Evolutionary conservation across 2,113 vertebrate species (phyloP), one percentile per base, ranked within the genome.

Genomic region (Saiga tatarica): DNA sequence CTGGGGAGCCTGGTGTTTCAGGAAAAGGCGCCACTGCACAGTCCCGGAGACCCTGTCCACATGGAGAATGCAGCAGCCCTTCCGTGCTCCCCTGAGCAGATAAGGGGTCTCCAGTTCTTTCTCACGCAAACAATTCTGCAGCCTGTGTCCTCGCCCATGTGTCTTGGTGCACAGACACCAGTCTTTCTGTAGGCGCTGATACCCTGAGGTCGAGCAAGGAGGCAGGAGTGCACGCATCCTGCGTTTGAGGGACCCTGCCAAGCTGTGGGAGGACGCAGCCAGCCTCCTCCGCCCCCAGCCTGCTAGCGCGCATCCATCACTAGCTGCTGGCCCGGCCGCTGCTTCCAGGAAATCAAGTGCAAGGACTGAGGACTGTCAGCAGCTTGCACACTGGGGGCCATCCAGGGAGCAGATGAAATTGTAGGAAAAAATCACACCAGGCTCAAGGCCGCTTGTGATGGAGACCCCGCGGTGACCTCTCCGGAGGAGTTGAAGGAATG

Each of bases 261-360:
- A 1, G 8, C 82, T 33, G 39, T 21, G 83, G 88, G 96, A 87
- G 94, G 55, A 62, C 15, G 95, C 97, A 94, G n/a, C 83, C 89
- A 95, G 97, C 64, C 95, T 93, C 97, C 86, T 67, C 96, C 33
- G 7, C 71, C 92, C 39, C 59, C 39, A 97, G 93, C 95, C 79
- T 33, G 94, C 47, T 93, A 82, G 97, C 92, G 97, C 92, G 96
- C 91, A 98, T 98, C 98, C 97, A 97, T 99, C 98, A 99, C 97
- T 95, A 98, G 97, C 98, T 92, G 95, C 97, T 89, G 98, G 93
- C 97, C n/a, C 95, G 94, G 95, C 97, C 30, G 91, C 97, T 96
- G 95, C 83, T 98, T 99, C 98, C 98, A 98, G 98, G 98, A 99
- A 99, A 99, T 98, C 98, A 98, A 98, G 99, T 96, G 97, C 98